Base-by-base conservation (phyloP, 53 echinoderm and acorn worm genomes). In the Mesocentrotus franciscanus region DNA sequence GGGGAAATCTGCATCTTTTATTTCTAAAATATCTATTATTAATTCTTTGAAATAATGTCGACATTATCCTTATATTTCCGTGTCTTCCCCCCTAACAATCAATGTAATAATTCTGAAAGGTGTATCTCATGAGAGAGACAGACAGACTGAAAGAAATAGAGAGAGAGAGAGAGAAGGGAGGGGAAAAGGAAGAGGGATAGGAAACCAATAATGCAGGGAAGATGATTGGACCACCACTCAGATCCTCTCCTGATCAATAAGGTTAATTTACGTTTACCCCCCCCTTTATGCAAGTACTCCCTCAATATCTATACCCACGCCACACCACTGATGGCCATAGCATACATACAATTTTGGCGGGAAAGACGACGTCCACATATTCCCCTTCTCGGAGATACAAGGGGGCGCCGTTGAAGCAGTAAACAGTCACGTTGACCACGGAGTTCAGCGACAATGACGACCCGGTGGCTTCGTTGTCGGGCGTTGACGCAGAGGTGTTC, bases 291-390 rank as follows among this genome's bases (percentile, higher is more conserved):
- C 62, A 62, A 62, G 17, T 16, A 9, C 3, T 8, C 18, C 17
- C 62, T 18, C 62, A 62, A 16, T 62, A 62, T 9, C 14, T 16
- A 17, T 24, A 20, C 71, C 1, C 74, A 30, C 30, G 12, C 11
- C 10, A 30, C 64, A 16, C 64, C 64, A 0, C 64, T 18, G 64
- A 12, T 18, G 64, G 20, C 20, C 42, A 39, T 74, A 10, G 18
- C 22, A 16, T 81, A 66, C 91, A 10, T 91, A 91, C 91, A n/a
- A 91, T 91, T 61, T 64, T 20, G 36, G 42, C 91, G 62, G 91
- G 91, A 66, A 91, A 91, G 9, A 91, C 39, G 9, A 91, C 91
- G 22, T 91, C 91, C 20, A 91, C 91, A 66, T 91, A 91, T 91
- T 91, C 91, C 22, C 91, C 91, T 91, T 91, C 91, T 1, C 39